phyloP scores from a whole-genome alignment of 1,140 invertebrate genomes.

The Drosophila sechellia region DNA sequence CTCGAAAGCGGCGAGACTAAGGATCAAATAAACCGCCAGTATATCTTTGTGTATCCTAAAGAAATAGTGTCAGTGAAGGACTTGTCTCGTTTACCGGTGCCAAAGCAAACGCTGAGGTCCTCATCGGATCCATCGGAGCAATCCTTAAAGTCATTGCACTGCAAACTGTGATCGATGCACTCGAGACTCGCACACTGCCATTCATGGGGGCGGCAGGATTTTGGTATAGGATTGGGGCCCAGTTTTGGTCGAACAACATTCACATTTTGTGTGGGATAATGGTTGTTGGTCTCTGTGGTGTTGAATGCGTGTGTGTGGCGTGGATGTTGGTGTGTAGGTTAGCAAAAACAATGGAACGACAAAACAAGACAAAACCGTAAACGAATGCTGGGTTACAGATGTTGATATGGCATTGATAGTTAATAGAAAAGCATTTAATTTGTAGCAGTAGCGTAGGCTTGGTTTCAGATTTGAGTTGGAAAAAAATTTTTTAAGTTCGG shows the following conservation, averaged over 20 bases:
- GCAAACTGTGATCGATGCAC: slow-evolving; percentile 80
- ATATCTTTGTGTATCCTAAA: not conserved
- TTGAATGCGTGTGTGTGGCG: slow-evolving; percentile 18
- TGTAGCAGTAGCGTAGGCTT: not conserved
- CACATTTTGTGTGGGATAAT: slow-evolving; percentile 10
- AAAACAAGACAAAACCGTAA: slow-evolving; percentile 36
- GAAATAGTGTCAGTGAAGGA: not conserved
- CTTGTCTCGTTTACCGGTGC: slow-evolving; percentile 51
- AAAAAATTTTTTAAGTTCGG: too few relatives aligned
- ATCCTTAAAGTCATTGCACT: slow-evolving; percentile 89
- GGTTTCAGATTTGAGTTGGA: not conserved
- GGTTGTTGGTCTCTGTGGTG: slow-evolving; percentile 17
- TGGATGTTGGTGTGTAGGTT: slow-evolving; percentile 32
- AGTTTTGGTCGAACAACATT: not conserved
- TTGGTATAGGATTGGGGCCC: slow-evolving; percentile 6
- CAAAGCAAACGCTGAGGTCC: slow-evolving; percentile 34
- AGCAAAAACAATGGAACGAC: slow-evolving; percentile 49
- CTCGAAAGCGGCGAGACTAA: not conserved
- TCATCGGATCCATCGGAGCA: slow-evolving; percentile 91
- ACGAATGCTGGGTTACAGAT: slow-evolving; percentile 10
- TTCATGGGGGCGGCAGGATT: slow-evolving; percentile 58
- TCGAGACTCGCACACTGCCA: slow-evolving; percentile 84
- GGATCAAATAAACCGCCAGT: not conserved
- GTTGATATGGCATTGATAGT: not conserved
- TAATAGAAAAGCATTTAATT: not conserved